phyloP scores from a whole-genome alignment of 1,140 invertebrate genomes.

The Zaprionus capensis region DNA sequence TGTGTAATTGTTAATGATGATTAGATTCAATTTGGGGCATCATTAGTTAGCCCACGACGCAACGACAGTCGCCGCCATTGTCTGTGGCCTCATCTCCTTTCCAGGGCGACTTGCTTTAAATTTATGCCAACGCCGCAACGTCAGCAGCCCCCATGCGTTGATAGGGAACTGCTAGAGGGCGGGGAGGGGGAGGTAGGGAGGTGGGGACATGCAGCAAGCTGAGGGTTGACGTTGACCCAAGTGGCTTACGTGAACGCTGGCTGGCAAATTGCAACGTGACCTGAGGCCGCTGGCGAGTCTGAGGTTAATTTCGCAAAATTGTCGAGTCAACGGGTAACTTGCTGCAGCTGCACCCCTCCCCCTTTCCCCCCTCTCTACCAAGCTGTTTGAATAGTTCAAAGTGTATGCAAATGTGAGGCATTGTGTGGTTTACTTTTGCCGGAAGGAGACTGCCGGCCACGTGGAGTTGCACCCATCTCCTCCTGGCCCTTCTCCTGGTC shows the following conservation, averaged over 20 bases:
- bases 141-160: slow-evolving; percentile 32
- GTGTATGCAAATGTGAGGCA: slow-evolving; percentile 78
- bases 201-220: not conserved
- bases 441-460: slow-evolving; percentile 43
- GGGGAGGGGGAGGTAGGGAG: not conserved
- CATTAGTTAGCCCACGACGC: slow-evolving; percentile 80
- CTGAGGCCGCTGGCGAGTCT: slow-evolving; percentile 70
- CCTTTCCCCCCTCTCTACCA: not conserved
- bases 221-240: slow-evolving; percentile 53
- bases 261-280: slow-evolving; percentile 72
- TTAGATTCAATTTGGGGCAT: slow-evolving; percentile 84
- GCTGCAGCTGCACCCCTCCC: slow-evolving; percentile 7
- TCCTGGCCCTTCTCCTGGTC: slow-evolving; percentile 30
- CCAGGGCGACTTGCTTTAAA: slow-evolving; percentile 55
- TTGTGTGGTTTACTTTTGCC: slow-evolving; percentile 77
- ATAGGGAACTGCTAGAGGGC: not conserved
- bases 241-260: slow-evolving; percentile 67
- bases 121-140: slow-evolving; percentile 78
- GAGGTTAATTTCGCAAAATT: slow-evolving; percentile 82
- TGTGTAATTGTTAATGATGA: slow-evolving; percentile 84
- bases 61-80: slow-evolving; percentile 48
- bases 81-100: slow-evolving; percentile 36
- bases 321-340: slow-evolving; percentile 74
- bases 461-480: slow-evolving; percentile 6
- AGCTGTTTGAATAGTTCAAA: slow-evolving; percentile 69